These are phyloP conservation scores for Gorsachius magnificus DNA, from an alignment of 2,797 vertebrate species.

Conservation along the genomic window DNA sequence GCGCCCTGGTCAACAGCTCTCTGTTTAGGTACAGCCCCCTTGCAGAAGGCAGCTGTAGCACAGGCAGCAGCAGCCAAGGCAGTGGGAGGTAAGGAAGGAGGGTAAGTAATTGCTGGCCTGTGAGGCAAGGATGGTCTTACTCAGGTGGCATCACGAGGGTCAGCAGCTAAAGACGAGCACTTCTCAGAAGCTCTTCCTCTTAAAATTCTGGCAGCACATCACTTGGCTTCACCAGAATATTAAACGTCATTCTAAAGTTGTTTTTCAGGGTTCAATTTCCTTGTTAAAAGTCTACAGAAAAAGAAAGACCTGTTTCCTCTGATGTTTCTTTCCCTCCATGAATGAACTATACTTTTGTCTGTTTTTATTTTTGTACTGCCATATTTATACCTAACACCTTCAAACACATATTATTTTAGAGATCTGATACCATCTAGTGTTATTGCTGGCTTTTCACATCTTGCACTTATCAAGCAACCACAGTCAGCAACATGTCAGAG, in stretches of 20 bases:
- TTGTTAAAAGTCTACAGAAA: constrained; percentile 49
- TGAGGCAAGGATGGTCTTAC: not conserved
- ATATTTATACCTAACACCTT: constrained; percentile 38
- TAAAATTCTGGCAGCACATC: constrained; percentile 28
- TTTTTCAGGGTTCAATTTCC: constrained; percentile 23
- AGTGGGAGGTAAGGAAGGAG: not conserved
- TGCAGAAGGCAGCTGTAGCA: not conserved
- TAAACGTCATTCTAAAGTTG: constrained; percentile 29
- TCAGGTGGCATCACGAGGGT: not conserved
- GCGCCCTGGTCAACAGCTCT: not conserved
- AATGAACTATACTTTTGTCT: constrained; percentile 33
- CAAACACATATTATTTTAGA: constrained; percentile 55
- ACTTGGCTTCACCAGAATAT: constrained; percentile 27
- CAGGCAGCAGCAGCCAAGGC: not conserved
- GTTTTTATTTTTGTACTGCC: constrained; percentile 39
- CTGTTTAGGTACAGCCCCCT: not conserved
- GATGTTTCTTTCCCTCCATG: constrained; percentile 38
- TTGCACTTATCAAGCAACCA: constrained; percentile 71
- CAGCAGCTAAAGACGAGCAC: not conserved
- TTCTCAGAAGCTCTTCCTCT: constrained; percentile 3
- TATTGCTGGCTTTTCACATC: constrained; percentile 59
- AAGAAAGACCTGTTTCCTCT: constrained; percentile 52
- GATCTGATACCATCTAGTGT: constrained; percentile 55
- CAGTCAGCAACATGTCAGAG: constrained; percentile 65
- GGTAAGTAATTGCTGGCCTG: not conserved